These are phyloP conservation scores for Ceryle rudis DNA, from an alignment of 2,797 vertebrate species.

Conservation along the genomic window DNA sequence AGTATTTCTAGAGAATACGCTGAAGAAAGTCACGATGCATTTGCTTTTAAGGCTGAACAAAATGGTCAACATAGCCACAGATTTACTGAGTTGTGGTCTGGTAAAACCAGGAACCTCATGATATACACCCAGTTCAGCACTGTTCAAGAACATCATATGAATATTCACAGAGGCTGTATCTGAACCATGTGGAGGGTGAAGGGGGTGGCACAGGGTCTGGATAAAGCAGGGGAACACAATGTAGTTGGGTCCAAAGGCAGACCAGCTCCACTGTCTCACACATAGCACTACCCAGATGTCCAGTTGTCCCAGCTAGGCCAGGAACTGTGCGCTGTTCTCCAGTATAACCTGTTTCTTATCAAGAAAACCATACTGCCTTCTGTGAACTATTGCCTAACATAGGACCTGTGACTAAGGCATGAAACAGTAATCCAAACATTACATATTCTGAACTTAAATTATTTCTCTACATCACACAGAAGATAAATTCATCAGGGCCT, in stretches of 20 bases:
- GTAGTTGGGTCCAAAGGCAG: neutral
- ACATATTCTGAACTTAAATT: neutral
- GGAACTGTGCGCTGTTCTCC: fast-evolving
- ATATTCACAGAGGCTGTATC: neutral
- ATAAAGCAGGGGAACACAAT: fast-evolving
- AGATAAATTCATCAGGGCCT: neutral
- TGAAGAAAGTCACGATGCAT: neutral
- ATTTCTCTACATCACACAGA: neutral
- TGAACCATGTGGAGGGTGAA: neutral
- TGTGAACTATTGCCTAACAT: neutral
- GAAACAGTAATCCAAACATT: neutral
- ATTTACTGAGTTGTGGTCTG: neutral
- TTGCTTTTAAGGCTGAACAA: neutral
- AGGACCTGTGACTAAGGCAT: neutral
- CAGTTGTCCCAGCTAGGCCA: neutral
- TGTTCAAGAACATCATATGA: neutral
- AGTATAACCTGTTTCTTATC: neutral
- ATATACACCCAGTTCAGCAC: neutral
- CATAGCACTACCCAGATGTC: neutral
- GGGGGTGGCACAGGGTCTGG: neutral
- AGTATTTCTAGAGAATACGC: neutral
- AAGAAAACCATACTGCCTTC: neutral
- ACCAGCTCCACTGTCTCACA: fast-evolving
- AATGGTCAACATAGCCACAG: neutral
- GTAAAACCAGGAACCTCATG: neutral